A percentile compares a stretch with the other conserved stretches of the same genome.
phyloP scores from a whole-genome alignment of 2,888 invertebrate genomes.

The Timandra comae region DNA sequence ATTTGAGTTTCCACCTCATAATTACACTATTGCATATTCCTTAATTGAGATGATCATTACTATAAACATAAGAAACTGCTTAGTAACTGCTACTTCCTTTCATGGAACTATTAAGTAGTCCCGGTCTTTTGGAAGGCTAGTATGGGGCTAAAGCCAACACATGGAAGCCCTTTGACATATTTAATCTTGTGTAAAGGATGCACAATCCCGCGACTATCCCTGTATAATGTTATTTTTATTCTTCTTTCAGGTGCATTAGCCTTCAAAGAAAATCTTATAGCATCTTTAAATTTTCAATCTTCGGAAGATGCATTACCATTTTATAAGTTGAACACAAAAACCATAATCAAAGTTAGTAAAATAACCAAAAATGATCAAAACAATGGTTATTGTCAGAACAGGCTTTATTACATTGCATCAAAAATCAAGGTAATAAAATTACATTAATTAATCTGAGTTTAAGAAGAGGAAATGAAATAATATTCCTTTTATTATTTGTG shows the following conservation, averaged over 20 bases:
- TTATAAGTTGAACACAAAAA: conserved; percentile 53
- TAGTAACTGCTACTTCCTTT: no score
- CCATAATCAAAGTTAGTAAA: conserved; percentile 46
- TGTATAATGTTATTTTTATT: conserved; percentile 4
- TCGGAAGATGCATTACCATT: conserved; percentile 74
- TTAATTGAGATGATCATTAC: no score
- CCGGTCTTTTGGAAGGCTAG: no score
- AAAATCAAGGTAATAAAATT: conserved; percentile 48
- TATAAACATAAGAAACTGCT: no score
- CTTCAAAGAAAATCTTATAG: conserved; percentile 53
- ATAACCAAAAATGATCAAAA: conserved; percentile 53
- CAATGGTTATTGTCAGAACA: conserved; percentile 60
- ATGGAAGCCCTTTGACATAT: no score
- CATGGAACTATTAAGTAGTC: no score
- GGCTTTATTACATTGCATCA: conserved; percentile 76
- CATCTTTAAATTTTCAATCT: conserved; percentile 53
- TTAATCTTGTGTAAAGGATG: no score
- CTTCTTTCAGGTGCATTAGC: conserved; percentile 30
- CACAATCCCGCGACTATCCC: no score
- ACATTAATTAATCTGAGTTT: background rate
- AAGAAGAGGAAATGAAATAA: background rate
- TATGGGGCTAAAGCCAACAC: no score
- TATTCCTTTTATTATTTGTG: background rate
- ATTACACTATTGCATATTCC: no score
- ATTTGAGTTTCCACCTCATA: no score